phyloP scores from a whole-genome alignment of 2,113 vertebrate genomes.

The Chaetops frenatus region DNA sequence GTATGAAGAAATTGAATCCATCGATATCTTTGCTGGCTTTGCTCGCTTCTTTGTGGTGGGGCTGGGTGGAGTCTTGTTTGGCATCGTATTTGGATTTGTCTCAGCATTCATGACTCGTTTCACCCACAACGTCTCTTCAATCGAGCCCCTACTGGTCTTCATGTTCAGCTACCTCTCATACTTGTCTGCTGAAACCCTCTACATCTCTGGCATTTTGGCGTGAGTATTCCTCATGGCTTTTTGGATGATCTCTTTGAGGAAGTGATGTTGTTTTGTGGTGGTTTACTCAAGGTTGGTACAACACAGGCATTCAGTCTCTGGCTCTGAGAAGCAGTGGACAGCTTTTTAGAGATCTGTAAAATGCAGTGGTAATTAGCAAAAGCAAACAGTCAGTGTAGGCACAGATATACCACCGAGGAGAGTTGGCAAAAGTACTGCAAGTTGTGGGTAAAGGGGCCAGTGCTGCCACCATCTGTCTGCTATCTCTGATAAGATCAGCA shows the following conservation, averaged over 20 bases:
- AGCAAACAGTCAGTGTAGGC: background rate
- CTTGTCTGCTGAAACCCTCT: conserved; percentile 87
- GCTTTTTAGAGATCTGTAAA: background rate
- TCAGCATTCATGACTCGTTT: conserved; percentile 93
- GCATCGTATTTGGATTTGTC: conserved; percentile 86
- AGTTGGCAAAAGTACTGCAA: background rate
- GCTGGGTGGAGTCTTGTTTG: conserved; percentile 85
- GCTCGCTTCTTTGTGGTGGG: conserved; percentile 88
- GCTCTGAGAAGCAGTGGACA: background rate
- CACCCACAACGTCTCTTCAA: conserved; percentile 84
- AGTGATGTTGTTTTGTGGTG: background rate
- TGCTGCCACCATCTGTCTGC: background rate
- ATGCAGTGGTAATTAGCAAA: background rate
- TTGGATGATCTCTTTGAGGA: background rate
- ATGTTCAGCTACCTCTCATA: conserved; percentile 97
- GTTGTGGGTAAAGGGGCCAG: background rate
- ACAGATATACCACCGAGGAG: background rate
- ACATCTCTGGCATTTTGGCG: conserved; percentile 94
- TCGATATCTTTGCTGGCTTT: conserved; percentile 85
- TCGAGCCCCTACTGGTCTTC: conserved; percentile 94
- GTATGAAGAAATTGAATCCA: conserved; percentile 76
- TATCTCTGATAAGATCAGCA: background rate
- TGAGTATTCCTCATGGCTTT: conserved; percentile 69
- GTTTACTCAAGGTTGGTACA: background rate
- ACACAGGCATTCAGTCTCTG: background rate